These are phyloP conservation scores for Coptotermes formosanus DNA, from an alignment of 1,140 invertebrate species.

Conservation along the genomic window DNA sequence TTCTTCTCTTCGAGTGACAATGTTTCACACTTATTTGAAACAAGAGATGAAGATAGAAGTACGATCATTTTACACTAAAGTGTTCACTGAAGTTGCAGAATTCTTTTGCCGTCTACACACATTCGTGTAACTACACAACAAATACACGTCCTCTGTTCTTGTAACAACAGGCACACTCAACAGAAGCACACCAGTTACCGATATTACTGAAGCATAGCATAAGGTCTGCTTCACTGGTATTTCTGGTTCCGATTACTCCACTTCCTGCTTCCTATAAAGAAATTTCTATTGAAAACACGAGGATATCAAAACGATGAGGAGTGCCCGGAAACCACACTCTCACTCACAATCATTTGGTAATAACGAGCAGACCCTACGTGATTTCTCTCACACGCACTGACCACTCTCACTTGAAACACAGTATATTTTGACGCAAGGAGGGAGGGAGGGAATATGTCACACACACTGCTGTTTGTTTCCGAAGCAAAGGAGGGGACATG, in stretches of 20 bases:
- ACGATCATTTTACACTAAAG: no score
- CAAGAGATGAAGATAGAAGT: no score
- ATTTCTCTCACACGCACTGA: neutral
- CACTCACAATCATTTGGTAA: neutral
- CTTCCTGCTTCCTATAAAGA: neutral
- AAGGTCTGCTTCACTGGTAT: no score
- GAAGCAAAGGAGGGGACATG: neutral
- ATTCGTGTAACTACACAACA: no score
- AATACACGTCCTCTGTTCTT: no score
- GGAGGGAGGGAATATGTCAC: neutral
- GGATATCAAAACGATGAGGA: no score
- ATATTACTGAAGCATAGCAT: neutral
- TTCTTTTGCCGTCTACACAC: no score
- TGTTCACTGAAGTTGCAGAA: no score
- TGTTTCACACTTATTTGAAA: no score
- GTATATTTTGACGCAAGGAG: neutral
- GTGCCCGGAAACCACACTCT: neutral
- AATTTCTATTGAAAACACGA: no score
- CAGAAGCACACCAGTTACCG: neutral
- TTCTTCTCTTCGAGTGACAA: no score
- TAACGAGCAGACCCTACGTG: neutral
- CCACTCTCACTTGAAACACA: neutral
- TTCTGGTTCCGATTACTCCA: neutral
- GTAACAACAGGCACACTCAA: no score
- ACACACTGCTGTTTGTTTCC: neutral